Evolutionary conservation across 2,797 vertebrate species (phyloP).

Genomic region (Cyprinodon diabolis): DNA sequence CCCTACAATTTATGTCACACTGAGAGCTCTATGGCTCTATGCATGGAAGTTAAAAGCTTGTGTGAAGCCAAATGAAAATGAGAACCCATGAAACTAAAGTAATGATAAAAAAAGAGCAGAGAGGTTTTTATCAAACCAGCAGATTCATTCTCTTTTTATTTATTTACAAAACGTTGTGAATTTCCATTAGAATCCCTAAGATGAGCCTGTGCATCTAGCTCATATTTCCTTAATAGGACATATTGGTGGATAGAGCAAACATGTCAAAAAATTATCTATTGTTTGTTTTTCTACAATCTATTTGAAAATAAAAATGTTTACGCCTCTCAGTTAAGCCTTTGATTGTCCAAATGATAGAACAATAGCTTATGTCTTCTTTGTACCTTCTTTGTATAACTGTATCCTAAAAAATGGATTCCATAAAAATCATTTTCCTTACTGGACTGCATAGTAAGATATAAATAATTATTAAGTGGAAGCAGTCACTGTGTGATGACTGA

Average conservation of each 20-base stretch:
- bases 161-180: not conserved
- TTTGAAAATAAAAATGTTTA: not conserved
- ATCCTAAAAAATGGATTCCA: not conserved
- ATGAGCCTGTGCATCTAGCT: not conserved
- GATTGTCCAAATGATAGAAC: too few species aligned
- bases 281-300: not conserved
- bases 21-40: constrained; percentile 20
- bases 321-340: not conserved
- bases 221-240: not conserved
- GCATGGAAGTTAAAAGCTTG: not conserved
- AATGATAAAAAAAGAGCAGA: not conserved
- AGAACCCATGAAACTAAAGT: not conserved
- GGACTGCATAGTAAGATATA: constrained; percentile 13
- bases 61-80: not conserved
- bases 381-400: not conserved
- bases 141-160: not conserved
- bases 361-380: too few species aligned
- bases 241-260: not conserved
- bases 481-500: constrained; percentile 22
- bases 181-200: not conserved
- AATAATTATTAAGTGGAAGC: constrained; percentile 30
- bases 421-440: not conserved
- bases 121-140: not conserved
- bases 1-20: constrained; percentile 30
- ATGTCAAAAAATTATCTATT: not conserved